Evolutionary conservation across 2,113 vertebrate species (phyloP), one percentile per base, ranked within the genome.

Genomic region (Anguilla rostrata): DNA sequence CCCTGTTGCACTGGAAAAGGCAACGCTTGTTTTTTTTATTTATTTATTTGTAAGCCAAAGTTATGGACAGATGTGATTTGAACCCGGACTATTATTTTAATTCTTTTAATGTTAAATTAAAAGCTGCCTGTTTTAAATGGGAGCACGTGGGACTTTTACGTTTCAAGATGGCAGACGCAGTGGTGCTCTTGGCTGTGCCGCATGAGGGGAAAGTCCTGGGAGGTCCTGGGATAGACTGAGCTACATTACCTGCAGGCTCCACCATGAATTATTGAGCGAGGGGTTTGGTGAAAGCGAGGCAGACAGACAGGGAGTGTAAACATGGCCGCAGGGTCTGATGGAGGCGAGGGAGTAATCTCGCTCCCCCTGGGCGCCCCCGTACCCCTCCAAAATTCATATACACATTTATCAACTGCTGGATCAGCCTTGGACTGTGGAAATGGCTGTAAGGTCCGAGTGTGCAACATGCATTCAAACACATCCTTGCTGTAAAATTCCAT

Each of bases 191-290:
- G 63, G 5, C 63, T 71, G 63, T 71, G 63, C 5, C 63, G n/a
- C 57, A 60, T 16, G 57, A 60, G 14, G 14, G 57, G 63, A 20
- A n/a, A 71, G 26, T n/a, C 0, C 22, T 71, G 34, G 63, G 26
- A 20, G 20, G 63, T 71, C 22, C 26, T n/a, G 63, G 63, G 63
- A 71, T 71, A 20, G 63, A 20, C 63, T 71, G 20, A 7, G 22
- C 63, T 71, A 20, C 41, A 26, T 49, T 82, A 22, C 81, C 43
- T 46, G 81, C 16, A 22, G 81, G 43, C 15, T 82, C 1, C 14
- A 18, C 39, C 20, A 86, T 82, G 56, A 86, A 86, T 86, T 82
- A 86, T 82, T 86, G 41, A 86, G 80, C 9, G 14, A n/a, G 83
- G 57, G 60, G 34, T 66, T 29, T 41, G 83, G 60, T 71, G 63